Percentiles rank a stretch among this genome's conserved stretches.
Evolutionary conservation across 2,113 vertebrate genomes (phyloP).

Genomic region (Oophaga pumilio): DNA sequence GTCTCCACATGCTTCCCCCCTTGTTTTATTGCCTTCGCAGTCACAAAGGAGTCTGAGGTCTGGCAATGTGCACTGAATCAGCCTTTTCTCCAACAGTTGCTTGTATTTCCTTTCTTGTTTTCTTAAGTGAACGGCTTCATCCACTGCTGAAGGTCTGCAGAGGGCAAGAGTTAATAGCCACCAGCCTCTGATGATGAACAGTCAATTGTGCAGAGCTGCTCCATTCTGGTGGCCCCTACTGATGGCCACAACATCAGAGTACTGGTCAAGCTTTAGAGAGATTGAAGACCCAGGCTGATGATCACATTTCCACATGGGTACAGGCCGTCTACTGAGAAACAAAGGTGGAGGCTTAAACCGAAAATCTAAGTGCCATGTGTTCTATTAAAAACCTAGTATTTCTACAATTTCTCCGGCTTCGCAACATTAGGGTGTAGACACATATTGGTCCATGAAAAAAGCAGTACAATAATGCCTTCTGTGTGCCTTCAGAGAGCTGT

Average conservation of each 20-base stretch:
- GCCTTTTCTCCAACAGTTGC: slow-evolving; percentile 60
- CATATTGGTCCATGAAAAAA: too few relatives aligned
- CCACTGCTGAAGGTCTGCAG: background rate
- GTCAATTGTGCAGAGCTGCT: background rate
- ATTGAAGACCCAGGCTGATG: too few relatives aligned
- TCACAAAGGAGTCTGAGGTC: slow-evolving; percentile 76
- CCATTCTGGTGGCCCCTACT: background rate
- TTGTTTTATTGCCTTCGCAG: slow-evolving; percentile 62
- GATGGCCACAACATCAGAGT: background rate
- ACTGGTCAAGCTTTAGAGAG: too few relatives aligned
- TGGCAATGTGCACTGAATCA: slow-evolving; percentile 72
- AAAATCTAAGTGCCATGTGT: too few relatives aligned
- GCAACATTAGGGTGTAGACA: too few relatives aligned
- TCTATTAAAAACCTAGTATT: background rate
- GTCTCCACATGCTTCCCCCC: slow-evolving; percentile 69
- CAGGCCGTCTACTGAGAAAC: background rate
- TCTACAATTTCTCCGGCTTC: background rate
- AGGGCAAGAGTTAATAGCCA: background rate
- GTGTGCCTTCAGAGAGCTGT: too few relatives aligned
- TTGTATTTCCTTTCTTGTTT: slow-evolving; percentile 54
- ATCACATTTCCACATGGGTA: background rate
- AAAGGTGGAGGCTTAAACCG: background rate
- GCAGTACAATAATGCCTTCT: too few relatives aligned
- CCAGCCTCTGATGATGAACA: background rate
- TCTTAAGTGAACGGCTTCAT: background rate